phyloP scores from a whole-genome alignment of 2,113 vertebrate species.

The Pelvicachromis taeniatus region DNA sequence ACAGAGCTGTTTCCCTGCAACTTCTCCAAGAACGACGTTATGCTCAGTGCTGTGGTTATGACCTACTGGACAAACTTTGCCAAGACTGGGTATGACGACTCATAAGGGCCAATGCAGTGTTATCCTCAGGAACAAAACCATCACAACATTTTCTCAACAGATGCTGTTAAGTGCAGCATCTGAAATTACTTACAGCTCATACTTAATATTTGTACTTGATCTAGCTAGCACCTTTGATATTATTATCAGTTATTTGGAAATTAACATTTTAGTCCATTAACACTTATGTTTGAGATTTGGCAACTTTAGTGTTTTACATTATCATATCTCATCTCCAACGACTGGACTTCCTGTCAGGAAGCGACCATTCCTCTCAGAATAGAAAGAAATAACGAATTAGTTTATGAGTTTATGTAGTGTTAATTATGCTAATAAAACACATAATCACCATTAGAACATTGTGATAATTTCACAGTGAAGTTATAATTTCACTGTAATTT shows the following conservation, averaged over 20 bases:
- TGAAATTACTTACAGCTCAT: neutral
- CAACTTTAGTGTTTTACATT: neutral
- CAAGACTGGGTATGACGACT: constrained; percentile 87
- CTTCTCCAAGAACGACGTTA: constrained; percentile 99
- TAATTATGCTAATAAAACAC: neutral
- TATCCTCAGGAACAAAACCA: neutral
- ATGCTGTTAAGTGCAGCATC: neutral
- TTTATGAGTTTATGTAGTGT: neutral
- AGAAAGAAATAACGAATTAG: neutral
- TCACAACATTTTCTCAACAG: neutral
- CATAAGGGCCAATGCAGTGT: neutral
- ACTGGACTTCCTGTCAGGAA: neutral
- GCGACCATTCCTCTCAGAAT: neutral
- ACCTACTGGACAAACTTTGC: constrained; percentile 99
- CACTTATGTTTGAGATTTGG: neutral
- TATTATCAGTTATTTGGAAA: neutral
- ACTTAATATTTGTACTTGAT: neutral
- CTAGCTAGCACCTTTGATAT: neutral
- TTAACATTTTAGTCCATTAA: neutral
- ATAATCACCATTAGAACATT: neutral
- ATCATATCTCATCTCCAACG: neutral
- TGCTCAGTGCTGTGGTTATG: constrained; percentile 99
- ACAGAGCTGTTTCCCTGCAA: constrained; percentile 98
- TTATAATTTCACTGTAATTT: constrained; percentile 18
- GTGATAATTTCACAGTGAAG: neutral